Evolutionary conservation across 2,888 invertebrate genomes (phyloP), one percentile per base, ranked within the genome.

Genomic region (Nomada hirtipes): DNA sequence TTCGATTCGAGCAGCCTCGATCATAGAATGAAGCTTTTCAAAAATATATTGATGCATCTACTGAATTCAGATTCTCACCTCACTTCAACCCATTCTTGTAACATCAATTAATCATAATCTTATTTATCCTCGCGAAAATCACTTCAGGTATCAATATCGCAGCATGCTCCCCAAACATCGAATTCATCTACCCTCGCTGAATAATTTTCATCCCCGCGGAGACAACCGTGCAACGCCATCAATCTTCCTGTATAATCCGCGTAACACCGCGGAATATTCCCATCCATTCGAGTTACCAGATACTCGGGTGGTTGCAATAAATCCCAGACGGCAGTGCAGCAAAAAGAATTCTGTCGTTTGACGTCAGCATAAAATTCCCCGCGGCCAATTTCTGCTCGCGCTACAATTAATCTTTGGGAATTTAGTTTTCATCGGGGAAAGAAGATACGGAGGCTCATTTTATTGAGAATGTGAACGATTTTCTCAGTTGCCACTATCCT

Each of bases 381-480:
- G 13, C 36, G 36, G 36, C 36, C 36, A 36, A 7, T 36, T 36
- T 47, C n/a, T 29, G 26, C 50, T 3, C 13, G 29, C 11, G 50
- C 26, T 10, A 47, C 29, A 70, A 70, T 50, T 47, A 29, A 15
- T n/a, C 15, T 44, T 29, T 18, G 20, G n/a, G 36, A 20, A 20
- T 26, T 20, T 7, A 4, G 15, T 57, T 50, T 23, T 20, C 42
- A 55, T 67, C n/a, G 23, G 20, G 29, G 20, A 50, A 36, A 36
- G 55, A 23, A 55, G 63, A 64, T 64, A 60, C 47, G 47, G 47
- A 20, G 44, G n/a, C 26, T 15, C 55, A 26, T 44, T n/a, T 7
- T 20, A n/a, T 36, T 71, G 60, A 82, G 53, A 82, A 82, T 64
- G 78, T 75, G 77, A 77, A 73, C 57, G 68, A 74, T 77, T 78